These are phyloP conservation scores for Tetragnatha versicolor DNA, from an alignment of 1,140 invertebrate genomes.

Conservation along the genomic window DNA sequence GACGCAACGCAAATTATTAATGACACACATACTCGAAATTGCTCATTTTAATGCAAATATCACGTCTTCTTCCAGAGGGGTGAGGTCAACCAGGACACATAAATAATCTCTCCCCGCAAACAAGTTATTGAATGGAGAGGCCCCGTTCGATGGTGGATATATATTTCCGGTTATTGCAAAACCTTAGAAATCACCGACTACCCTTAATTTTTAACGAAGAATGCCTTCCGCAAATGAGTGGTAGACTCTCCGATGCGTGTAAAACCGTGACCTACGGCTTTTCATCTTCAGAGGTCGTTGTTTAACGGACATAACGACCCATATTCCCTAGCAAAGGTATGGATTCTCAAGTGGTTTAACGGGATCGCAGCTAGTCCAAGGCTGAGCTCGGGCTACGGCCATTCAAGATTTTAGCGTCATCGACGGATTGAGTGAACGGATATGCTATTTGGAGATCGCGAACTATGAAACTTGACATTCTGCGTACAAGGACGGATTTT, in stretches of 20 bases:
- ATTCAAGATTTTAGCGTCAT: too few species aligned
- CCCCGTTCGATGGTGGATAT: background rate
- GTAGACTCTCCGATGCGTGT: background rate
- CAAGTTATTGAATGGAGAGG: slow-evolving; percentile 8
- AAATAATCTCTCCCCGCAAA: background rate
- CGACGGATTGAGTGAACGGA: too few species aligned
- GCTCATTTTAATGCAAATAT: background rate
- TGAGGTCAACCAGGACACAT: background rate
- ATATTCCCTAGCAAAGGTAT: too few species aligned
- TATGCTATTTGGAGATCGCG: too few species aligned
- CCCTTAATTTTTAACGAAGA: slow-evolving; percentile 12
- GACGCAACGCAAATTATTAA: background rate
- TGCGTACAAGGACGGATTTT: too few species aligned
- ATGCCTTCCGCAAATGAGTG: background rate
- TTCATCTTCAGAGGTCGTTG: slow-evolving; percentile 12
- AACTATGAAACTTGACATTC: too few species aligned
- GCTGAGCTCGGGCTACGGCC: too few species aligned
- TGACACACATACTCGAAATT: background rate
- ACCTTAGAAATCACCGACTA: background rate
- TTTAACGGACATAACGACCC: too few species aligned
- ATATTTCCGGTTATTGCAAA: slow-evolving; percentile 14
- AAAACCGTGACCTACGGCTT: slow-evolving; percentile 5
- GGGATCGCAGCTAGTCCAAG: too few species aligned
- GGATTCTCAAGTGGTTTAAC: too few species aligned
- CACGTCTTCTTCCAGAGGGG: background rate